phyloP scores from a whole-genome alignment of 2,113 vertebrate genomes.

The Choloepus hoffmanni region DNA sequence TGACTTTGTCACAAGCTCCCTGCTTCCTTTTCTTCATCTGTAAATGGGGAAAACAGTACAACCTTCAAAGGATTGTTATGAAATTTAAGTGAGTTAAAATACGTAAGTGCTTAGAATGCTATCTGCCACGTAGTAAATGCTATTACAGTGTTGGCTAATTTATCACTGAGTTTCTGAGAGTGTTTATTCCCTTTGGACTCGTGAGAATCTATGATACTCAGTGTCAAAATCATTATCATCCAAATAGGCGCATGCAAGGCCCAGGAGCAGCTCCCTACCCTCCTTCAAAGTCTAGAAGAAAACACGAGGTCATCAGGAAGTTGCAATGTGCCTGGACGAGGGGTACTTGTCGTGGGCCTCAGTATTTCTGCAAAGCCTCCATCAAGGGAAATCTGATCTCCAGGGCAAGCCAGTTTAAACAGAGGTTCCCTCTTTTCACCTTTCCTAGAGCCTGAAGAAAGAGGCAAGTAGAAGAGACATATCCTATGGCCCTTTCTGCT shows the following conservation, averaged over 20 bases:
- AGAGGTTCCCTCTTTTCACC: neutral
- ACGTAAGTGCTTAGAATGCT: neutral
- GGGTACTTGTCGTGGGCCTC: neutral
- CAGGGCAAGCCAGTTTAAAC: too few species aligned
- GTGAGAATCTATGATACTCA: neutral
- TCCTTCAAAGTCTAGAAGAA: neutral
- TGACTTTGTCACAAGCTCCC: neutral
- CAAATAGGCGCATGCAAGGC: neutral
- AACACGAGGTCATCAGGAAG: neutral
- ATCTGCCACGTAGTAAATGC: neutral
- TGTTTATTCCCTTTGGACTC: neutral
- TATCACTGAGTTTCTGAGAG: neutral
- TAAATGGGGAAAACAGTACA: neutral
- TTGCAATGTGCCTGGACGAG: neutral
- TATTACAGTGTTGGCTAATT: neutral
- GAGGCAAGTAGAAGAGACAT: too few species aligned
- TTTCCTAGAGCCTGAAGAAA: neutral
- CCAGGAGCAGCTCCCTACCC: neutral
- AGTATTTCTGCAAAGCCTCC: neutral
- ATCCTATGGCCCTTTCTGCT: neutral
- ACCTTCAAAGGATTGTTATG: neutral
- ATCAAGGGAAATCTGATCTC: neutral
- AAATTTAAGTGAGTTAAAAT: constrained; percentile 1
- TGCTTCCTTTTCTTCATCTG: neutral
- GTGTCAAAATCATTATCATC: neutral